phyloP scores from a whole-genome alignment of 2,888 invertebrate genomes.

The Macropis europaea region DNA sequence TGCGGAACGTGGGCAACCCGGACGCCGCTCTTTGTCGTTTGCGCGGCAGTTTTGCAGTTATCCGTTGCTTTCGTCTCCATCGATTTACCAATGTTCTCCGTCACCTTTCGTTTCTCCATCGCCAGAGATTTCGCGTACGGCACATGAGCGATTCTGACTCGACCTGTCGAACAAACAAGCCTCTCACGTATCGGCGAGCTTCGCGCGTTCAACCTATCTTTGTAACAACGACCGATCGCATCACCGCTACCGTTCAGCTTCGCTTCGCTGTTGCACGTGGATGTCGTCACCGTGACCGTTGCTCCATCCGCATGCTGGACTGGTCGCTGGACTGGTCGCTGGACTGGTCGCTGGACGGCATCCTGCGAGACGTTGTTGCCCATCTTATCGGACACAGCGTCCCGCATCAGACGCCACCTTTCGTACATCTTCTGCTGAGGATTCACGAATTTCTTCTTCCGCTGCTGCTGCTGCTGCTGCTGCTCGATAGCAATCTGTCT shows the following conservation, averaged over 20 bases:
- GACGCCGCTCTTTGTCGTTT: slow-evolving; percentile 85
- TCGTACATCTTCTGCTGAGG: slow-evolving; percentile 76
- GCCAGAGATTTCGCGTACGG: slow-evolving; percentile 88
- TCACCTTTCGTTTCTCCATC: slow-evolving; percentile 85
- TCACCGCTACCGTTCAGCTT: slow-evolving; percentile 74
- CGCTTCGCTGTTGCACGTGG: slow-evolving; percentile 51
- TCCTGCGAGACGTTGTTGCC: slow-evolving; percentile 3
- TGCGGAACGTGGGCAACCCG: slow-evolving; percentile 86
- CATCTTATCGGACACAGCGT: slow-evolving; percentile 67
- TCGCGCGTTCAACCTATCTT: no score
- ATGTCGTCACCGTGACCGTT: slow-evolving; percentile 6
- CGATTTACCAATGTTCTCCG: slow-evolving; percentile 80
- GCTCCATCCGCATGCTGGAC: no score
- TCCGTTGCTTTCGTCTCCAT: slow-evolving; percentile 68
- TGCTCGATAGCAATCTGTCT: slow-evolving; percentile 66
- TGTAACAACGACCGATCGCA: neutral
- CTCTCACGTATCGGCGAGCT: neutral
- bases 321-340: no score
- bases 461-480: slow-evolving; percentile 67
- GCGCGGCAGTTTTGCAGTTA: slow-evolving; percentile 82
- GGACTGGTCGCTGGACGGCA: slow-evolving; percentile 6
- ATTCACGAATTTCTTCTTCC: slow-evolving; percentile 64
- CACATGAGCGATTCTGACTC: slow-evolving; percentile 88
- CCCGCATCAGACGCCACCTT: slow-evolving; percentile 74
- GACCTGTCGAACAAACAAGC: slow-evolving; percentile 58